These are phyloP conservation scores for Chloropsis cyanopogon DNA, from an alignment of 2,113 vertebrate species.

Conservation along the genomic window DNA sequence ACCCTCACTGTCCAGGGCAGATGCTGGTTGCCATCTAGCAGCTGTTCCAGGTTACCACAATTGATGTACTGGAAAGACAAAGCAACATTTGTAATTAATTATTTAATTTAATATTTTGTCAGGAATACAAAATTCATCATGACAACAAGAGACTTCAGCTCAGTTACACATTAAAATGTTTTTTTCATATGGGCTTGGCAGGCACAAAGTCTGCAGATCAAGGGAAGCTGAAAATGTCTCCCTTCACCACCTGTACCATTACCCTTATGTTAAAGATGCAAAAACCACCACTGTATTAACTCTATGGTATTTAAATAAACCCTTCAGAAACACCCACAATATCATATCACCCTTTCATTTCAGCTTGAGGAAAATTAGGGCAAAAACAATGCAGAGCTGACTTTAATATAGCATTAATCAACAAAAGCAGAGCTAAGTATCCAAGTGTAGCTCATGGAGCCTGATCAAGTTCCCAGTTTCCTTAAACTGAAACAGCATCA, in stretches of 20 bases:
- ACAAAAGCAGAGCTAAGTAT: neutral
- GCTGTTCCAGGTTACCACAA: conserved; percentile 94
- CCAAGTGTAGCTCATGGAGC: neutral
- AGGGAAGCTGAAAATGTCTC: neutral
- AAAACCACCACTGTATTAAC: neutral
- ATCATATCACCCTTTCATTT: neutral
- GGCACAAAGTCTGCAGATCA: neutral
- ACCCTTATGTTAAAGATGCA: neutral
- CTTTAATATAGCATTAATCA: neutral
- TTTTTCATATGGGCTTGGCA: neutral
- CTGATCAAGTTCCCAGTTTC: neutral
- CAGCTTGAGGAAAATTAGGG: neutral
- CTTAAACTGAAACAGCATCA: neutral
- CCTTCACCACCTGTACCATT: neutral
- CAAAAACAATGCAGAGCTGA: neutral
- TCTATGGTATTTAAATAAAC: neutral
- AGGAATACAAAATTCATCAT: neutral
- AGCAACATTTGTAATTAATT: neutral
- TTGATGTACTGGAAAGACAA: conserved; percentile 89
- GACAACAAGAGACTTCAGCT: neutral
- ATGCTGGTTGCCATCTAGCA: conserved; percentile 90
- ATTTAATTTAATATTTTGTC: neutral
- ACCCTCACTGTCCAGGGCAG: conserved; percentile 88
- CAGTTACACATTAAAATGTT: neutral
- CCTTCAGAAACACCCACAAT: neutral